Percentiles rank a stretch among this genome's conserved stretches.
phyloP scores from a whole-genome alignment of 2,888 invertebrate genomes.

The Tetheella fluctuosa region DNA sequence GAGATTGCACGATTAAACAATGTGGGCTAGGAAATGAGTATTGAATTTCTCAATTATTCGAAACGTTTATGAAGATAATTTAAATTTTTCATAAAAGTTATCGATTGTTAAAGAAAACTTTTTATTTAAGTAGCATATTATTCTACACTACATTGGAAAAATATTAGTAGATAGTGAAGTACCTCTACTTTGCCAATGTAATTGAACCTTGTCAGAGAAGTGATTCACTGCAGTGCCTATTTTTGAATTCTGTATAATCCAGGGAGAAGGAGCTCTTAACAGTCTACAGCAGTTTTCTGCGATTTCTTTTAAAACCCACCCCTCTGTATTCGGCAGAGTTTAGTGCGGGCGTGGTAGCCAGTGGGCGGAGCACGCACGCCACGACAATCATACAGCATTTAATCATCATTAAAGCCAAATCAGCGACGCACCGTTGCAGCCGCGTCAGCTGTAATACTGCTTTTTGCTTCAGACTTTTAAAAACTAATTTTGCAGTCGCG shows the following conservation, averaged over 20 bases:
- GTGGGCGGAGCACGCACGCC: constrained; percentile 54
- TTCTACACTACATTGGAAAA: too few relatives aligned
- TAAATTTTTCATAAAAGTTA: too few relatives aligned
- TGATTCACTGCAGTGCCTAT: too few relatives aligned
- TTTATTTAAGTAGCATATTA: too few relatives aligned
- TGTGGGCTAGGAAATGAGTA: constrained; percentile 66
- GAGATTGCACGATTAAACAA: constrained; percentile 44
- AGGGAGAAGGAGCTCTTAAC: too few relatives aligned
- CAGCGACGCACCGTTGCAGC: constrained; percentile 66
- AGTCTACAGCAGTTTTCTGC: too few relatives aligned
- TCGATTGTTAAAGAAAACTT: too few relatives aligned
- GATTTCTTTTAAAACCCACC: constrained; percentile 17
- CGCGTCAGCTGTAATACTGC: constrained; percentile 67
- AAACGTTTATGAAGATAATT: neutral
- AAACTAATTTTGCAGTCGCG: constrained; percentile 34
- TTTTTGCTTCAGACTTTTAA: constrained; percentile 63
- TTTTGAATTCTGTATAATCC: constrained; percentile 9
- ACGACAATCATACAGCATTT: constrained; percentile 79
- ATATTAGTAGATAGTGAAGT: too few relatives aligned
- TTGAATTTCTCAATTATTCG: constrained; percentile 42
- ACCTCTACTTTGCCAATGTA: too few relatives aligned
- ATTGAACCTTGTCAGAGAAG: too few relatives aligned
- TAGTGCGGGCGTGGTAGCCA: constrained; percentile 30
- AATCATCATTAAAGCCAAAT: constrained; percentile 82
- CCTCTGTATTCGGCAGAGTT: constrained; percentile 24